These are phyloP conservation scores for Idaea biselata DNA, from an alignment of 2,888 invertebrate genomes.

Conservation along the genomic window DNA sequence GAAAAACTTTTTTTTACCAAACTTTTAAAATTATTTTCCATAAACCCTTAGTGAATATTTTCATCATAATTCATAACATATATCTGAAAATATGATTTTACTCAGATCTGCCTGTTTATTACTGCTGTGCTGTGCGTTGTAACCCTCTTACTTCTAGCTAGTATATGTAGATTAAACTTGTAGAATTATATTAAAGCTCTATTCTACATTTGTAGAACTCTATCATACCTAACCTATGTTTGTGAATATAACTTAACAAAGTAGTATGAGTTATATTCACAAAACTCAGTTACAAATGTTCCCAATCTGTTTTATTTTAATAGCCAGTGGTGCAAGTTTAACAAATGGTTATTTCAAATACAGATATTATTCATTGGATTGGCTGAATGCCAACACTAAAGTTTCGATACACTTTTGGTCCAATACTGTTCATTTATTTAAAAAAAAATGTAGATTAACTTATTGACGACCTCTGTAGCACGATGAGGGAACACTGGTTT, in stretches of 20 bases:
- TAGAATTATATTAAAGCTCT: too few species aligned
- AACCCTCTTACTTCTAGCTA: too few species aligned
- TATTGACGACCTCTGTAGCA: background rate
- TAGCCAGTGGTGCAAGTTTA: conserved; percentile 7
- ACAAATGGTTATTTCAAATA: conserved; percentile 11
- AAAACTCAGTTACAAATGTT: background rate
- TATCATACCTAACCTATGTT: background rate
- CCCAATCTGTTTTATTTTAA: background rate
- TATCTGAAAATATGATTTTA: too few species aligned
- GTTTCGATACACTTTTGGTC: background rate
- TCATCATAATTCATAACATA: too few species aligned
- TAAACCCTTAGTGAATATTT: too few species aligned
- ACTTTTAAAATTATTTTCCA: too few species aligned
- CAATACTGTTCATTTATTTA: background rate
- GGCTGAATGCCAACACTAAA: conserved; percentile 8
- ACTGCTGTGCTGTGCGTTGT: too few species aligned
- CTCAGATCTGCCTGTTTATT: too few species aligned
- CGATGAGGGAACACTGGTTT: too few species aligned
- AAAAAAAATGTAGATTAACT: background rate
- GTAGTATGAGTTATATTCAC: background rate
- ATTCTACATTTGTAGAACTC: too few species aligned
- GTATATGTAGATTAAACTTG: too few species aligned
- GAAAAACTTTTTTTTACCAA: too few species aligned
- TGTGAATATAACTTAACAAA: background rate
- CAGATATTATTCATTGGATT: conserved; percentile 7